Base-by-base conservation (phyloP, 1,140 invertebrate genomes). In the Tyrophagus putrescentiae region DNA sequence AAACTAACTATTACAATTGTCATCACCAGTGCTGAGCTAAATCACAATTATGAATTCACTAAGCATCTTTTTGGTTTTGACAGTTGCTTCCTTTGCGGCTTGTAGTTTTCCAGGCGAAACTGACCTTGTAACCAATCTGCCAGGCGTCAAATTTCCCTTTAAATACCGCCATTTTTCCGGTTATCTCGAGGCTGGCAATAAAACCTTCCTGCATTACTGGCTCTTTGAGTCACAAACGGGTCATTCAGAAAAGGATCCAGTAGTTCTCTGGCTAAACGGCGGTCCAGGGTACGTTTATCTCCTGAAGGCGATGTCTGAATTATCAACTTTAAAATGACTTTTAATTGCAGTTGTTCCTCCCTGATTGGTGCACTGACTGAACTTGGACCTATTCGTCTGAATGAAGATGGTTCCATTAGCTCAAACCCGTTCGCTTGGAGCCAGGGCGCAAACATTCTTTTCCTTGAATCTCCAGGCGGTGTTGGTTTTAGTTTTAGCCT, bases 381-480 rank as follows among this genome's bases (percentile, higher is more conserved):
- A 66, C 69, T 74, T 64, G 78, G 78, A n/a, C 78, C 78, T 18
- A 77, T 73, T 67, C 65, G 64, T 57, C 63, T 72, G 5, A 69
- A 69, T 42, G 59, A 64, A 58, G 68, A 71, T 63, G 73, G 74
- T 4, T 64, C 69, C 13, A 62, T 78, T 1, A 64, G 63, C n/a
- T 63, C 67, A 31, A 78, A 77, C 63, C 54, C 67, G 5, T 75
- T 72, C 65, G 68, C 72, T 52, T 78, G 77, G 76, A 77, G 76
- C 62, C 71, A 67, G 57, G 83, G 83, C 61, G 84, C 86, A 39
- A 91, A 86, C 69, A 85, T 94, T 27, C 61, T 79, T 18, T 79
- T 74, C 65, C 66, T 79, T 36, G 78, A 79, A 65, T 70, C 78
- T 3, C 78, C 78, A 56, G 72, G 72, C 34, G 76, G 78, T 61